A percentile compares a stretch with the other conserved stretches of the same genome.
Conservation (phyloP, 2,113 vertebrate species). For the Phoxinus phoxinus region DNA sequence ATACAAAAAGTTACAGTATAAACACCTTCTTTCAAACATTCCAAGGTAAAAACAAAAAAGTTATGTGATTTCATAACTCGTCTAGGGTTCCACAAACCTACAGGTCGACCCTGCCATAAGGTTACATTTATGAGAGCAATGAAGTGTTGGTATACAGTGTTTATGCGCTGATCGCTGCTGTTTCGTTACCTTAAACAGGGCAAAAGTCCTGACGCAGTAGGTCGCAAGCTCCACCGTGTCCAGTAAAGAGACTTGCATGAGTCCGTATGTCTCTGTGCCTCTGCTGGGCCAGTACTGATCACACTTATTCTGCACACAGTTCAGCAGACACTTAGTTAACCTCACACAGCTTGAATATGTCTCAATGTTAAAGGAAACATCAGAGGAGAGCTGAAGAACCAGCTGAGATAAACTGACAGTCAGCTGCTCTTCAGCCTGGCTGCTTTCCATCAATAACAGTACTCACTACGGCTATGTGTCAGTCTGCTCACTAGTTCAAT, state of each 20-base stretch:
- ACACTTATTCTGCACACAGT: slow-evolving; percentile 89
- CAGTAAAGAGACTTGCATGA: slow-evolving; percentile 93
- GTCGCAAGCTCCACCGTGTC: slow-evolving; percentile 96
- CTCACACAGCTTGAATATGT: neutral
- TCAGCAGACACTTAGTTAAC: slow-evolving; percentile 18
- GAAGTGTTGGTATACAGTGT: neutral
- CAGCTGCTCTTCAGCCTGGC: slow-evolving; percentile 26
- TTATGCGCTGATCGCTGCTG: neutral
- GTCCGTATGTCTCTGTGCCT: slow-evolving; percentile 94
- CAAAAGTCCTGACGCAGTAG: slow-evolving; percentile 94
- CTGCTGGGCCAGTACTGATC: slow-evolving; percentile 99
- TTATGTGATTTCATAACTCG: neutral
- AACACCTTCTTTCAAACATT: neutral
- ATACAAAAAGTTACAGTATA: neutral
- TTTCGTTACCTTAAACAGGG: slow-evolving; percentile 89
- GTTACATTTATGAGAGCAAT: neutral
- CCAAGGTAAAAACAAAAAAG: neutral
- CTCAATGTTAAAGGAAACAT: slow-evolving; percentile 18
- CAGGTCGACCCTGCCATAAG: neutral
- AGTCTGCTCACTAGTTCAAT: neutral
- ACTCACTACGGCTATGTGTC: neutral
- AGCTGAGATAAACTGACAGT: slow-evolving; percentile 24
- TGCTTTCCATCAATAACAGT: neutral
- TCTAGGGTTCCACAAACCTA: neutral
- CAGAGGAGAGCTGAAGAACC: slow-evolving; percentile 8